Conservation (phyloP, 2,113 vertebrate species). For the Seriola rivoliana region DNA sequence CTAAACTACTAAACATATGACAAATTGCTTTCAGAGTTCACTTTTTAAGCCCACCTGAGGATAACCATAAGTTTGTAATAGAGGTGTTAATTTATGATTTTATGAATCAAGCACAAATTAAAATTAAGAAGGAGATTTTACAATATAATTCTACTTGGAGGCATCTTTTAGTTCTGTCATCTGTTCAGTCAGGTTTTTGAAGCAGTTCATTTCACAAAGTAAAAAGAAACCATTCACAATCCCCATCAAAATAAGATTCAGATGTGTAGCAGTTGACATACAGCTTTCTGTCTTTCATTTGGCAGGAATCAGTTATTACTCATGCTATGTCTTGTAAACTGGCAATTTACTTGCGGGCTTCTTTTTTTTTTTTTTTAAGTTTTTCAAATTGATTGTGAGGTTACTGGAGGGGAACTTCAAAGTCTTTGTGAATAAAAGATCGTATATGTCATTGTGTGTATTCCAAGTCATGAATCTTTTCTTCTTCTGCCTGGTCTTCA, state of each 20-base stretch:
- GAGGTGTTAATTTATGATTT: not conserved
- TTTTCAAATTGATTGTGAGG: constrained; percentile 57
- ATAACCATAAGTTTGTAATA: not conserved
- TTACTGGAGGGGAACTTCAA: constrained; percentile 51
- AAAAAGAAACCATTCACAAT: not conserved
- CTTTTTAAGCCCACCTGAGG: constrained; percentile 6
- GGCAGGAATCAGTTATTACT: constrained; percentile 47
- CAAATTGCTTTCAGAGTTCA: constrained; percentile 6
- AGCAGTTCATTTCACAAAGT: not conserved
- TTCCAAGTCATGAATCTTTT: constrained; percentile 37
- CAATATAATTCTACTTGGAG: not conserved
- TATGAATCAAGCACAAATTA: not conserved
- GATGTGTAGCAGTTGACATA: constrained; percentile 40
- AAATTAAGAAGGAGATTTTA: not conserved
- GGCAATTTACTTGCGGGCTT: constrained; percentile 31
- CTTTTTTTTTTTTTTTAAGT: constrained; percentile 6
- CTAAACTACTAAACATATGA: not conserved
- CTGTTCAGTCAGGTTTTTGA: not conserved
- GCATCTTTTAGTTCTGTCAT: constrained; percentile 9
- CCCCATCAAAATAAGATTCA: constrained; percentile 37
- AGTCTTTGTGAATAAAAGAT: constrained; percentile 41
- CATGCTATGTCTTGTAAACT: constrained; percentile 59
- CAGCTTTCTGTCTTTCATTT: constrained; percentile 35
- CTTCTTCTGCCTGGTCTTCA: constrained; percentile 12
- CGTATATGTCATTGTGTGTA: constrained; percentile 34